Percentiles rank a stretch among this genome's conserved stretches.
phyloP scores from a whole-genome alignment of 2,888 invertebrate species.

The Drosophila merina region DNA sequence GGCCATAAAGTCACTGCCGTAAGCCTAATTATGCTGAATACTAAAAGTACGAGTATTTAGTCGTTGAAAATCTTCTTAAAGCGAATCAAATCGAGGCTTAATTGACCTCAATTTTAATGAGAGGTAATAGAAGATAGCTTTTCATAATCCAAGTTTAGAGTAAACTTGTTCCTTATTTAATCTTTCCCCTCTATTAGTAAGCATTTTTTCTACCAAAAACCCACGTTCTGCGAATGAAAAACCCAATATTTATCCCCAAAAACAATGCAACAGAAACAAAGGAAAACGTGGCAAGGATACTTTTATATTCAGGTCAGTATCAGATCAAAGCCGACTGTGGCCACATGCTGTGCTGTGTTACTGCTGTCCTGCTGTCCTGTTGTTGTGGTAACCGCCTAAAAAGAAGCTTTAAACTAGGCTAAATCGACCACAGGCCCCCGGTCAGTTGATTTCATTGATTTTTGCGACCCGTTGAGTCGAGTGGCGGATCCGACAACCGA shows the following conservation, averaged over 20 bases:
- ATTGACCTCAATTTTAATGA: slow-evolving; percentile 30
- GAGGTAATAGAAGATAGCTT: too few relatives aligned
- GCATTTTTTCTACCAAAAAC: neutral
- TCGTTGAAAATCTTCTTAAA: slow-evolving; percentile 55
- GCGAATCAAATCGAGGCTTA: slow-evolving; percentile 44
- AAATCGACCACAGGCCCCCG: slow-evolving; percentile 61
- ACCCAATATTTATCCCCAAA: neutral
- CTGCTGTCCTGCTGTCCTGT: neutral
- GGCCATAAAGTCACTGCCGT: slow-evolving; percentile 69
- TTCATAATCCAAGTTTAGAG: too few relatives aligned
- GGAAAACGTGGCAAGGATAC: neutral
- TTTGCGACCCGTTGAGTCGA: slow-evolving; percentile 23
- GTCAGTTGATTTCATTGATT: slow-evolving; percentile 58
- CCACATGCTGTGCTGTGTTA: slow-evolving; percentile 11
- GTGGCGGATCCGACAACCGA: neutral
- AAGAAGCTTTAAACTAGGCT: slow-evolving; percentile 32
- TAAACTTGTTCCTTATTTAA: too few relatives aligned
- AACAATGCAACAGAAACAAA: slow-evolving; percentile 4
- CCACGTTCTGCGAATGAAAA: neutral
- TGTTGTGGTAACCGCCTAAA: slow-evolving; percentile 15
- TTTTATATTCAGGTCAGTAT: slow-evolving; percentile 21
- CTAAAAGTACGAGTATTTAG: slow-evolving; percentile 55
- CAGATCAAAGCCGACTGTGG: slow-evolving; percentile 24
- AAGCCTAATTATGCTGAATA: slow-evolving; percentile 74
- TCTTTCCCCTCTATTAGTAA: neutral